Percentiles rank a stretch among this genome's conserved stretches.
These are phyloP conservation scores for Plecotus auritus DNA, from an alignment of 2,113 vertebrate species.

Conservation along the genomic window DNA sequence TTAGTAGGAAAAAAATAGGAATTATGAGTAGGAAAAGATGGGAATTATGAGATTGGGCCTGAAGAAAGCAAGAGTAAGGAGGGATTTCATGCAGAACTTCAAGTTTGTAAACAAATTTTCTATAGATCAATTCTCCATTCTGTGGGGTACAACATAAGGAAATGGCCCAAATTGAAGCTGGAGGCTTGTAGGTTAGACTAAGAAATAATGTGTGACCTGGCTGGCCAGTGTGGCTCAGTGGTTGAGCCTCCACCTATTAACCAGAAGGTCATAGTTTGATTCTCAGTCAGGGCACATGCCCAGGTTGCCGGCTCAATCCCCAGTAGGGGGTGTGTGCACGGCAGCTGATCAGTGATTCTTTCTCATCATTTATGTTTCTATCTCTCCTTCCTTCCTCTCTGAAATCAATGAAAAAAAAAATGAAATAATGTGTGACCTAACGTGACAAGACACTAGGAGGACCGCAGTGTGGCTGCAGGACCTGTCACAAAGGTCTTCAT, in stretches of 20 bases:
- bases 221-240: no score
- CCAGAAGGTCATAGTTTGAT: no score
- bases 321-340: no score
- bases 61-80: neutral
- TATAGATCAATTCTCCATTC: neutral
- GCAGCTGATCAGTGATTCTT: no score
- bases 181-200: neutral
- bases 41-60: neutral
- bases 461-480: neutral
- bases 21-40: neutral
- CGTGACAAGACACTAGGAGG: neutral
- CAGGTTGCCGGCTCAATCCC: no score
- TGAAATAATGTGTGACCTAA: neutral
- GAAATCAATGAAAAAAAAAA: no score
- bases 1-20: neutral
- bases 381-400: no score
- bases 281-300: no score
- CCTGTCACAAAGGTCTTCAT: neutral
- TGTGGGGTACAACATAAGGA: neutral
- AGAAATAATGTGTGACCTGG: neutral
- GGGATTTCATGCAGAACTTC: neutral
- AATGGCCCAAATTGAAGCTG: neutral
- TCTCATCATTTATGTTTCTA: no score
- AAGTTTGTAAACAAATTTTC: neutral
- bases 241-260: no score